Evolutionary conservation across 2,888 invertebrate species (phyloP).

Genomic region (Trimorus sp.): DNA sequence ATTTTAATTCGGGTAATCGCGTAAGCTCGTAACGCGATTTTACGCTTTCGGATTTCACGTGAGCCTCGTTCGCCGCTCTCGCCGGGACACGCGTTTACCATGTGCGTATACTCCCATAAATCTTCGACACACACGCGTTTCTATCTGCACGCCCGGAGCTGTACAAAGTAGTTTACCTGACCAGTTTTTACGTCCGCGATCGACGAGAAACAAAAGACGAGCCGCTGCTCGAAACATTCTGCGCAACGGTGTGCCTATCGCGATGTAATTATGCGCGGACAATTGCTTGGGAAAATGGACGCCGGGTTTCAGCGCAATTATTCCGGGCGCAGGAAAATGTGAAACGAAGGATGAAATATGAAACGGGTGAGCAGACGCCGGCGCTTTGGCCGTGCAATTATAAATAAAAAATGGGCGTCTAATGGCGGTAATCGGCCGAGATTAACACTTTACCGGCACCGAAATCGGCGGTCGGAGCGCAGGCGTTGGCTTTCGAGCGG

Average conservation of each 20-base stretch:
- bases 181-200: slow-evolving; percentile 48
- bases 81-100: slow-evolving; percentile 73
- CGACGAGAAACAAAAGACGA: slow-evolving; percentile 47
- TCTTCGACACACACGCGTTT: slow-evolving; percentile 51
- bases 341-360: not conserved
- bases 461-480: slow-evolving; percentile 48
- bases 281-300: no score
- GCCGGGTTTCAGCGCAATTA: not conserved
- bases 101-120: slow-evolving; percentile 56
- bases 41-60: slow-evolving; percentile 76
- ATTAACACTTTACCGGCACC: slow-evolving; percentile 60
- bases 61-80: slow-evolving; percentile 65
- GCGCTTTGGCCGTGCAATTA: slow-evolving; percentile 5
- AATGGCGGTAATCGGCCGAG: slow-evolving; percentile 28
- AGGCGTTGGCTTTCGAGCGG: slow-evolving; percentile 53
- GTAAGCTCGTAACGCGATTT: slow-evolving; percentile 78
- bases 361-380: slow-evolving; percentile 8
- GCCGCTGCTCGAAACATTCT: slow-evolving; percentile 9
- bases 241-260: no score
- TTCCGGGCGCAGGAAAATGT: not conserved
- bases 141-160: slow-evolving; percentile 53
- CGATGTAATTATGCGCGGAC: no score
- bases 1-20: slow-evolving; percentile 78
- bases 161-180: slow-evolving; percentile 57
- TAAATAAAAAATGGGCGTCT: slow-evolving; percentile 25